phyloP scores from a whole-genome alignment of 2,797 vertebrate species.

The Triplophysa yarkandensis region DNA sequence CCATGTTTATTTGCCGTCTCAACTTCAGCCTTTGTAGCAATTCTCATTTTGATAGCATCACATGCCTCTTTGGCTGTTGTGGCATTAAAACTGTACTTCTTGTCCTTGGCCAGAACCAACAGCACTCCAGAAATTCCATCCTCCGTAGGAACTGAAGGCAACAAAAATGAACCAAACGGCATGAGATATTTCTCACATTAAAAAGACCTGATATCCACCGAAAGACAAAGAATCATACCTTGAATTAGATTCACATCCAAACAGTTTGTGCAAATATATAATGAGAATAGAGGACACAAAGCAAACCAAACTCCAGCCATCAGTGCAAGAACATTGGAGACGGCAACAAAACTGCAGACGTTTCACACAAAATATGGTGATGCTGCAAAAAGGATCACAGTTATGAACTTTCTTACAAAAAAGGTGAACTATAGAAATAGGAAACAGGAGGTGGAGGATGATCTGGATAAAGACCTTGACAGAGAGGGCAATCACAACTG shows the following conservation, averaged over 20 bases:
- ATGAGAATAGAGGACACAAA: conserved; percentile 16
- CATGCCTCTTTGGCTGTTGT: conserved; percentile 64
- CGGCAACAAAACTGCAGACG: neutral
- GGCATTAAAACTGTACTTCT: conserved; percentile 66
- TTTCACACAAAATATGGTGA: conserved; percentile 19
- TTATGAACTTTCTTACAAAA: conserved; percentile 1
- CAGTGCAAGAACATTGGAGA: conserved; percentile 25
- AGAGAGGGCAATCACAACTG: conserved; percentile 48
- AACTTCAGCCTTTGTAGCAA: conserved; percentile 70
- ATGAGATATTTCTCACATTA: neutral
- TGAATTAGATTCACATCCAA: conserved; percentile 45
- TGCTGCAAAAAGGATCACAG: conserved; percentile 18
- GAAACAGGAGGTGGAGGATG: conserved; percentile 71
- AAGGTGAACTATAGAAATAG: conserved; percentile 42
- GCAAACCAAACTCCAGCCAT: conserved; percentile 55
- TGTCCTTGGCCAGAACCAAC: conserved; percentile 54
- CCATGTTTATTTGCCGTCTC: conserved; percentile 60
- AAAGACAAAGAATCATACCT: conserved; percentile 58
- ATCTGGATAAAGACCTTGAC: conserved; percentile 66
- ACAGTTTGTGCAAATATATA: conserved; percentile 23
- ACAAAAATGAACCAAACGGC: neutral
- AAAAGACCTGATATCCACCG: neutral
- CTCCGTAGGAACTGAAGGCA: conserved; percentile 35
- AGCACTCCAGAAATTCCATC: conserved; percentile 64
- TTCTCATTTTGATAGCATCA: conserved; percentile 58